These are phyloP conservation scores for Patella vulgata DNA, from an alignment of 1,140 invertebrate species.

Conservation along the genomic window DNA sequence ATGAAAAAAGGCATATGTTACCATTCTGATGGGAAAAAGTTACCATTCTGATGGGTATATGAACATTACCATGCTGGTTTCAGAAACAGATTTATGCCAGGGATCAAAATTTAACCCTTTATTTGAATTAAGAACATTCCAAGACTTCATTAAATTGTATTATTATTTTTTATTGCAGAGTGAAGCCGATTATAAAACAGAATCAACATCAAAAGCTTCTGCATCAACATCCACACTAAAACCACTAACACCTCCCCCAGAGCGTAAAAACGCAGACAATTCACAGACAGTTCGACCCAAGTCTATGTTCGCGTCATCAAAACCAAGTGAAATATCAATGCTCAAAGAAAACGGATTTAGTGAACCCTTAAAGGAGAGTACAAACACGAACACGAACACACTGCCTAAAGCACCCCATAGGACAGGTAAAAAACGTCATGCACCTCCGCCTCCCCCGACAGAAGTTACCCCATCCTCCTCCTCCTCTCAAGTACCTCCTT, in stretches of 20 bases:
- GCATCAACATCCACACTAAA: conserved; percentile 2
- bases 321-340: background rate
- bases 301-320: conserved; percentile 38
- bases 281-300: conserved; percentile 35
- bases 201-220: too few species aligned
- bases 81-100: too few species aligned
- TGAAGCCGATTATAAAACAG: too few species aligned
- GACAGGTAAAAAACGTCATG: conserved; percentile 44
- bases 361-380: conserved; percentile 8
- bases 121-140: too few species aligned
- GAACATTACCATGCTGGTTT: too few species aligned
- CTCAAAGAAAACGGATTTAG: conserved; percentile 26
- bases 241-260: conserved; percentile 5
- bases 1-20: too few species aligned
- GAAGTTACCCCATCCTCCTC: background rate
- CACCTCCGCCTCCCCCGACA: conserved; percentile 46
- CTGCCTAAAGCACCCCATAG: conserved; percentile 18
- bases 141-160: too few species aligned
- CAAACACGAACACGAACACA: conserved; percentile 11
- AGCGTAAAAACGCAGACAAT: conserved; percentile 2
- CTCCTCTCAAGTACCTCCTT: background rate
- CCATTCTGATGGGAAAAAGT: too few species aligned
- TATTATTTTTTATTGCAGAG: too few species aligned
- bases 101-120: too few species aligned
- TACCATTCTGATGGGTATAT: too few species aligned